A percentile compares a stretch with the other conserved stretches of the same genome.
Conservation (phyloP, 2,113 vertebrate species). For the Sisor rabdophorus region DNA sequence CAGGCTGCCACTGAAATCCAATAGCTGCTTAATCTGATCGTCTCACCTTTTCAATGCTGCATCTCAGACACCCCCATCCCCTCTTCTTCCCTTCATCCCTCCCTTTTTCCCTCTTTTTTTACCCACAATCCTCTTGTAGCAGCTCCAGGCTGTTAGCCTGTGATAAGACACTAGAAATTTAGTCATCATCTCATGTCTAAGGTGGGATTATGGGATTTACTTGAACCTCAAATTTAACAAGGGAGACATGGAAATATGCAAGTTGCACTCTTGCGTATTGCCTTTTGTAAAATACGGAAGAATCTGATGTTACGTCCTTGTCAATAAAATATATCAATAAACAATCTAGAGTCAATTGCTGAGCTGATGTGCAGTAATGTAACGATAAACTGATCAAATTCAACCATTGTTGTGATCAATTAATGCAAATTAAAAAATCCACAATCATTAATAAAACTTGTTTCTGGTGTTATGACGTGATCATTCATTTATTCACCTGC, state of each 20-base stretch:
- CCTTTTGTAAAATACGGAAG: constrained; percentile 15
- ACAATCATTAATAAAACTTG: too few species aligned
- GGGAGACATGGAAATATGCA: constrained; percentile 66
- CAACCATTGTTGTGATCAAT: too few species aligned
- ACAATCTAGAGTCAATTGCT: too few species aligned
- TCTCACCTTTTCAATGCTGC: constrained; percentile 90
- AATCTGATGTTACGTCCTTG: too few species aligned
- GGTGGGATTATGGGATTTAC: constrained; percentile 91
- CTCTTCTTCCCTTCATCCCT: constrained; percentile 58
- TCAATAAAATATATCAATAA: too few species aligned
- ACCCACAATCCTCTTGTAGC: constrained; percentile 77
- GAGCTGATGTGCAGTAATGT: not conserved
- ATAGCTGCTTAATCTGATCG: constrained; percentile 91
- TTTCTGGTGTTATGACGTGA: not conserved
- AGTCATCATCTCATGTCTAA: constrained; percentile 90
- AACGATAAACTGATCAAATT: not conserved
- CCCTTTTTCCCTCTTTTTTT: constrained; percentile 61
- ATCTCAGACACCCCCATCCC: constrained; percentile 79
- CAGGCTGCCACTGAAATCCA: constrained; percentile 87
- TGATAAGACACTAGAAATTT: constrained; percentile 99
- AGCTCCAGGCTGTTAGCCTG: constrained; percentile 92
- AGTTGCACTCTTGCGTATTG: not conserved
- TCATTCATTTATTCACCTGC: too few species aligned
- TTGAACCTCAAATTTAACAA: constrained; percentile 95
- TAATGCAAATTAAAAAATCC: too few species aligned